phyloP scores from a whole-genome alignment of 2,888 invertebrate genomes.

The Sarcophaga variegata region DNA sequence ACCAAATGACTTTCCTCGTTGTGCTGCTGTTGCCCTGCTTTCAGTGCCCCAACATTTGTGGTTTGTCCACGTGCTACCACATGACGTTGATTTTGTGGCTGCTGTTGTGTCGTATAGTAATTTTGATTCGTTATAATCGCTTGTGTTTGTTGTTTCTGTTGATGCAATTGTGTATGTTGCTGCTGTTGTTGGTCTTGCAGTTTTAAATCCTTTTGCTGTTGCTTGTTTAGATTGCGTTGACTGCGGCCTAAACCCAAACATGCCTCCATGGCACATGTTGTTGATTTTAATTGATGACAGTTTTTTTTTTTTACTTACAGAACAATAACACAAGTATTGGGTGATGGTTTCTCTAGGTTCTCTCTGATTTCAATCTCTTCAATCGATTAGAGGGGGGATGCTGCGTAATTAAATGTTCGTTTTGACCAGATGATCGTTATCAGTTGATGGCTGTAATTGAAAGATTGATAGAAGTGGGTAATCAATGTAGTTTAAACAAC shows the following conservation, averaged over 20 bases:
- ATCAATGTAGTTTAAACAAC: slow-evolving; percentile 20
- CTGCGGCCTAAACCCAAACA: slow-evolving; percentile 81
- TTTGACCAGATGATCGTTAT: slow-evolving; percentile 10
- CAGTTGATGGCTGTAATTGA: slow-evolving; percentile 57
- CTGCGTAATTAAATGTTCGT: too few relatives aligned
- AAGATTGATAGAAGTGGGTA: slow-evolving; percentile 44
- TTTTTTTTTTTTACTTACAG: background rate
- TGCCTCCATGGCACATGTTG: slow-evolving; percentile 82
- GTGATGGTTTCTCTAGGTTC: fast-evolving
- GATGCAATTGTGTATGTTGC: slow-evolving; percentile 70
- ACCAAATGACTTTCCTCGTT: slow-evolving; percentile 65
- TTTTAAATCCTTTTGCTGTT: slow-evolving; percentile 66
- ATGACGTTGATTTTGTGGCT: slow-evolving; percentile 73
- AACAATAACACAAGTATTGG: too few relatives aligned
- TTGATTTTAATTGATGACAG: slow-evolving; percentile 72
- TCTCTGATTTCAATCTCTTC: background rate
- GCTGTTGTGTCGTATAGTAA: slow-evolving; percentile 70
- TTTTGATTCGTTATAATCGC: slow-evolving; percentile 69
- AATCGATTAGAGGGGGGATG: too few relatives aligned
- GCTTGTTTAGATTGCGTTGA: slow-evolving; percentile 77
- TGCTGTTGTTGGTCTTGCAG: slow-evolving; percentile 70
- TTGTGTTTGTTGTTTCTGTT: slow-evolving; percentile 70
- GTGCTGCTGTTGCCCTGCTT: slow-evolving; percentile 54
- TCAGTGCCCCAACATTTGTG: slow-evolving; percentile 67
- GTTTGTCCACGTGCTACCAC: slow-evolving; percentile 66